phyloP scores from a whole-genome alignment of 37 sponge, comb jelly and placozoan genomes.

The Eunapius fragilis region DNA sequence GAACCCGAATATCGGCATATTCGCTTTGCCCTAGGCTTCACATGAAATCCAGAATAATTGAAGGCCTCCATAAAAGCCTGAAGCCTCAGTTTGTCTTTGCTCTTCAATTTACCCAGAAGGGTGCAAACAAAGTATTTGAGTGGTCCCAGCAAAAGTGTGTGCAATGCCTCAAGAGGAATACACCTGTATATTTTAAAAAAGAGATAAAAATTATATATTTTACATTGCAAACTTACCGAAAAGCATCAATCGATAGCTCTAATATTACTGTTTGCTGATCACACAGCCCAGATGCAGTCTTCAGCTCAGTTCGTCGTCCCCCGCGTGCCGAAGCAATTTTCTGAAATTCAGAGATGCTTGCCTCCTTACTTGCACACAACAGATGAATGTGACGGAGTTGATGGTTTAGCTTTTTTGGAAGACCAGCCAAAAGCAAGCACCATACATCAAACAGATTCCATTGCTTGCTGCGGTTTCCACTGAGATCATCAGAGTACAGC shows the following conservation, averaged over 20 bases:
- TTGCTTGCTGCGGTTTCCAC: conserved; percentile 58
- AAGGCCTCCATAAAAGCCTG: conserved; percentile 30
- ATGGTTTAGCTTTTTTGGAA: conserved; percentile 22
- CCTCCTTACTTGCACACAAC: conserved; percentile 13
- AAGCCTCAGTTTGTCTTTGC: conserved; percentile 25
- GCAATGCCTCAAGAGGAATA: conserved; percentile 50
- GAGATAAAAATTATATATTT: not conserved
- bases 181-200: conserved; percentile 16
- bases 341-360: not conserved
- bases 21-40: conserved; percentile 13
- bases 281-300: conserved; percentile 5
- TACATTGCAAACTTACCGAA: not conserved
- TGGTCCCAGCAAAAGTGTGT: conserved; percentile 47
- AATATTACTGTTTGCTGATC: not conserved
- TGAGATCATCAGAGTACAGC: conserved; percentile 66
- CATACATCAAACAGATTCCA: conserved; percentile 67
- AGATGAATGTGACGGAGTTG: conserved; percentile 41
- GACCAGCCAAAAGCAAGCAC: conserved; percentile 48
- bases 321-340: not conserved
- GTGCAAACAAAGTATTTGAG: conserved; percentile 39
- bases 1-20: conserved; percentile 19
- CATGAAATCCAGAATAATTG: conserved; percentile 39
- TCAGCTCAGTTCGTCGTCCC: conserved; percentile 3
- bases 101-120: conserved; percentile 5
- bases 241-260: conserved; percentile 1